Evolutionary conservation across 1,140 invertebrate species (phyloP), one percentile per base, ranked within the genome.

Genomic region (Oryctes rhinoceros): DNA sequence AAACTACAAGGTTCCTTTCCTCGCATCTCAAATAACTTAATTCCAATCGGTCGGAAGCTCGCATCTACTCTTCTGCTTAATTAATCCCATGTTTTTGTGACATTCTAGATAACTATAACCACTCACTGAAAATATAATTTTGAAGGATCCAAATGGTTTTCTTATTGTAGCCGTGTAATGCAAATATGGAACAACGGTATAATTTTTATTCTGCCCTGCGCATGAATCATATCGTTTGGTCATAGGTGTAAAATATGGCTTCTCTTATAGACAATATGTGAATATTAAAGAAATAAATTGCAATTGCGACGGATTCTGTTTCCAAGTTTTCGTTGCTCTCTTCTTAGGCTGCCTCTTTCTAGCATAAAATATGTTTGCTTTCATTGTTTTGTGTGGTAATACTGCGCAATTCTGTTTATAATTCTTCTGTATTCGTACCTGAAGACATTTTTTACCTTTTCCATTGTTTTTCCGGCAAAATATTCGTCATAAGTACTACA

Each of bases 141-240:
- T 79, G 11, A 81, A 48, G 10, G 37, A 78, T 59, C 78, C 76
- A 78, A 80, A 82, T n/a, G 48, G 47, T 76, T 78, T 59, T 30
- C 24, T 78, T 62, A 59, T 4, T 24, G 47, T 30, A 13, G 48
- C 47, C 30, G 44, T 15, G 49, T 71, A 80, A 39, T 15, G n/a
- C n/a, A n/a, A n/a, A n/a, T n/a, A n/a, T n/a, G n/a, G n/a, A n/a
- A 86, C 71, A 35, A 82, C 53, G 24, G 62, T 82, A 78, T 81
- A 82, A 76, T 83, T 83, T 76, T 78, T 82, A 49, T 83, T 83
- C 78, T 83, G 78, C 18, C 80, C 80, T n/a, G 71, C 49, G 30
- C 35, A 79, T 15, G 81, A 82, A 75, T 83, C 82, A 81, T 15
- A 82, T 76, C 3, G 76, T 83, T 80, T 84, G 80, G 18, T 62